Base-by-base conservation (phyloP, 2,888 invertebrate genomes). In the Agriopis leucophaearia region DNA sequence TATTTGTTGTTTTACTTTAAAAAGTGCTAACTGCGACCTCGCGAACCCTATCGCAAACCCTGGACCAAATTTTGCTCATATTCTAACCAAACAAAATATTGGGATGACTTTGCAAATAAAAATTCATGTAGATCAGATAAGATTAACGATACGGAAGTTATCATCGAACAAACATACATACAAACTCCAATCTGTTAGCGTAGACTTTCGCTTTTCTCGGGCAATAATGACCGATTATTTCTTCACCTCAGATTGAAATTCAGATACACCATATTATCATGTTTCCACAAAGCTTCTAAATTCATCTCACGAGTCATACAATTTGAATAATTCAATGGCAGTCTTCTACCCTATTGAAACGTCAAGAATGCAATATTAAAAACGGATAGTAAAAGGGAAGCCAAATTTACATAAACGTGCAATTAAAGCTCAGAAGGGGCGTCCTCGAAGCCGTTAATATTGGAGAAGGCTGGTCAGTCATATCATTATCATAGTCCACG, bases 361-460 rank as follows among this genome's bases (percentile, higher is more conserved):
- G 72, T 72, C 72, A 68, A 74, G 79, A 81, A 81, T 81, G 78
- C 79, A 78, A 82, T 82, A 84, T 78, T 76, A 81, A 78, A 78
- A 69, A 74, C 74, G 68, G 68, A 69, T 69, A 66, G 70, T 70
- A 61, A 70, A 69, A 70, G 66, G 66, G 70, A 66, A 66, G 60
- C 69, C 60, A 73, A 79, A 85, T 87, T 84, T 84, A 81, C 87
- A 87, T 87, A 87, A 87, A 87, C 86, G 85, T 82, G 85, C 87
- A 85, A 87, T 87, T 87, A 87, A 81, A 85, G 81, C 76, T 75
- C 77, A 76, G 76, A 75, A 77, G 76, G 79, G 81, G 79, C 77
- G 81, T 79, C 78, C 75, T 73, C 72, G 68, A 69, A 74, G 66
- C 78, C 77, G 80, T 79, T 83, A 80, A 84, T 82, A 83, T 85